These are phyloP conservation scores for Naso thynnoides DNA, from an alignment of 2,797 vertebrate genomes.

Conservation along the genomic window DNA sequence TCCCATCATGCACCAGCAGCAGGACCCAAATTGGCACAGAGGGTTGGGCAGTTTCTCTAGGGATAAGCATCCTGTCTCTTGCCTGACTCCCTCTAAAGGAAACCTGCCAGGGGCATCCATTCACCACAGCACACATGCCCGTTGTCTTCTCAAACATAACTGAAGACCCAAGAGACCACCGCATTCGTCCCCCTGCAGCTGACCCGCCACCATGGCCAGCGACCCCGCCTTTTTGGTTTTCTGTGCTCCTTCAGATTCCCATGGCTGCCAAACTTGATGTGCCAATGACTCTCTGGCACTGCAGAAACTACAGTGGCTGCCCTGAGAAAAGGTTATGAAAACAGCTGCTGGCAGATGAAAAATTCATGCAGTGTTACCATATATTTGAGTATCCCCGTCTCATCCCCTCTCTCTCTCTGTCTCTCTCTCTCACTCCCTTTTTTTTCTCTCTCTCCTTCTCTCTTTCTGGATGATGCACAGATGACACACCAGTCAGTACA, in stretches of 20 bases:
- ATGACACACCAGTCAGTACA: constrained; percentile 73
- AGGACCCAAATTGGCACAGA: constrained; percentile 81
- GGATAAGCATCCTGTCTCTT: constrained; percentile 77
- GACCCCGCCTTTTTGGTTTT: constrained; percentile 41
- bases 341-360: constrained; percentile 80
- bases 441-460: constrained; percentile 15
- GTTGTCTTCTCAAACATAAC: constrained; percentile 60
- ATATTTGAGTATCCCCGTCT: constrained; percentile 70
- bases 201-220: constrained; percentile 47
- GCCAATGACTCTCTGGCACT: constrained; percentile 57
- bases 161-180: constrained; percentile 38
- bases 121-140: constrained; percentile 50
- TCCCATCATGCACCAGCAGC: constrained; percentile 83
- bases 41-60: constrained; percentile 76
- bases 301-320: constrained; percentile 58
- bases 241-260: constrained; percentile 35
- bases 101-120: constrained; percentile 67
- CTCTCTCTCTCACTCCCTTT: constrained; percentile 13
- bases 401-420: constrained; percentile 22
- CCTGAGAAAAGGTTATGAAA: constrained; percentile 74
- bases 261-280: constrained; percentile 48
- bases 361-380: constrained; percentile 73
- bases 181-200: constrained; percentile 36
- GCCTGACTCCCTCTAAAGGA: constrained; percentile 67
- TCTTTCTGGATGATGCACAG: constrained; percentile 66